Conservation (phyloP, 2,888 invertebrate species). For the Lasius platythorax region DNA sequence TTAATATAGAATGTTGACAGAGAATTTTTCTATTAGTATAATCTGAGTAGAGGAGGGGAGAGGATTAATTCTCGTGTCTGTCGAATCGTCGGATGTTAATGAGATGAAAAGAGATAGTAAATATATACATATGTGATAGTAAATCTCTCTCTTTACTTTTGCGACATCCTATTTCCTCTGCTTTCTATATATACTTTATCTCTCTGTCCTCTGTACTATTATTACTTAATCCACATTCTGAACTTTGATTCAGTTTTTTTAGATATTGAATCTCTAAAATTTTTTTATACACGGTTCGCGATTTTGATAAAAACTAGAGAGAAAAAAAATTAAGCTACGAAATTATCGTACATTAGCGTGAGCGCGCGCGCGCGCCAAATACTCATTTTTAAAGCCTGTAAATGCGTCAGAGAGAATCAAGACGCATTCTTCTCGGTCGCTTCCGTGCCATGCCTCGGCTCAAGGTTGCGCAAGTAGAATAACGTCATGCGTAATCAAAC, state of each 20-base stretch:
- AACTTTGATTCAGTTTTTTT: not conserved
- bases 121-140: not conserved
- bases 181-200: not conserved
- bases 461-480: slow-evolving; percentile 22
- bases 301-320: not conserved
- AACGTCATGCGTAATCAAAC: slow-evolving; percentile 34
- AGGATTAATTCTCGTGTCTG: not conserved
- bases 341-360: not conserved
- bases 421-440: not conserved
- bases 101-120: not conserved
- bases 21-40: not conserved
- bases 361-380: not conserved
- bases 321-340: not conserved
- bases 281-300: not conserved
- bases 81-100: not conserved
- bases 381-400: not conserved
- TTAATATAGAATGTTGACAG: not conserved
- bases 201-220: not conserved
- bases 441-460: not conserved
- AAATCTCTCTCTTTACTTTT: not conserved
- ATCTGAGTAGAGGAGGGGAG: not conserved
- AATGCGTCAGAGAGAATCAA: slow-evolving; percentile 1
- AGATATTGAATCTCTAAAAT: not conserved
- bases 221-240: not conserved
- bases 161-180: not conserved